Evolutionary conservation across 2,113 vertebrate genomes (phyloP).

Genomic region (Bombycilla garrulus): DNA sequence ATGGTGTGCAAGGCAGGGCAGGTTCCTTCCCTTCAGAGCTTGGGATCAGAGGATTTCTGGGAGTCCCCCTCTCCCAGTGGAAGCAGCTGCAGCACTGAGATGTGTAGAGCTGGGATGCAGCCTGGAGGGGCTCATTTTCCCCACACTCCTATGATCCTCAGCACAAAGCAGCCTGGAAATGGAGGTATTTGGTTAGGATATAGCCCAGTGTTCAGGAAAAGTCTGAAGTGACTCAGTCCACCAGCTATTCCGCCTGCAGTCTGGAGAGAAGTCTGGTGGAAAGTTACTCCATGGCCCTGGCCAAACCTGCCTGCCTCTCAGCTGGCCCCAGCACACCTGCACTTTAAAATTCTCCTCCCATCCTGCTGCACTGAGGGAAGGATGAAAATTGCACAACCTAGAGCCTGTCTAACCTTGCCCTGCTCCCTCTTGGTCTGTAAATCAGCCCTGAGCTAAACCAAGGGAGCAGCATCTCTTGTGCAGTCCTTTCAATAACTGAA

Average conservation of each 20-base stretch:
- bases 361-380: neutral
- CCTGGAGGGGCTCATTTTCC: neutral
- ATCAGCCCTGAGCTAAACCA: neutral
- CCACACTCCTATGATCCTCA: neutral
- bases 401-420: neutral
- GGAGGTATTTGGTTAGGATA: neutral
- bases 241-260: neutral
- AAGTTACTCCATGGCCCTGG: neutral
- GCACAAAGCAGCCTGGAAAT: neutral
- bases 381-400: neutral
- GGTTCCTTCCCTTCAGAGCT: neutral
- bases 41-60: neutral
- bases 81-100: fast-evolving
- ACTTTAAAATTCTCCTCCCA: neutral
- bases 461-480: neutral
- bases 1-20: neutral
- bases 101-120: neutral
- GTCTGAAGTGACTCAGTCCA: constrained; percentile 14
- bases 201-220: neutral
- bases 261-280: constrained; percentile 19
- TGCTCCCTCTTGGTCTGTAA: neutral
- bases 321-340: neutral
- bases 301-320: neutral
- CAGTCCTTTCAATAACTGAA: neutral
- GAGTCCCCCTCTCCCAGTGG: neutral